Evolutionary conservation across 2,888 invertebrate species (phyloP), one percentile per base, ranked within the genome.

Genomic region (Temnothorax unifasciatus): DNA sequence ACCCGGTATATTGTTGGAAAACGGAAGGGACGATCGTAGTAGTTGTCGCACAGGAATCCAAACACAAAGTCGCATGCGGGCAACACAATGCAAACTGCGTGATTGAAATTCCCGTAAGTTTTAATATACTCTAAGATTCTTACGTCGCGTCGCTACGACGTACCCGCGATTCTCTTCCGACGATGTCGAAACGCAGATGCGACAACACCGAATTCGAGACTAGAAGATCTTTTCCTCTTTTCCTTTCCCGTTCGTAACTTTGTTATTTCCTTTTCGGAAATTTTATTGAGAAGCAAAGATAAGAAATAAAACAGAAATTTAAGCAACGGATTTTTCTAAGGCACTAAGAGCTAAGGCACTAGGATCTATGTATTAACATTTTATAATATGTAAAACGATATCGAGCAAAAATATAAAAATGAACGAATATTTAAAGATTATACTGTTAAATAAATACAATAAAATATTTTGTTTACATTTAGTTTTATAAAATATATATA

Each of bases 31-130:
- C 79, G 82, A 82, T 82, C 71, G 63, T 76, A 34, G 84, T 75
- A 75, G 85, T 86, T 84, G 71, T 86, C 66, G 81, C 73, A 29
- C 68, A 61, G 87, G 84, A 88, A 89, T 89, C 82, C 83, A 59
- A 69, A 61, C 63, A 68, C 38, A 50, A 76, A 81, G 41, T 82
- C 68, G 61, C n/a, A 41, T 52, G 54, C 54, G n/a, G 29, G 38
- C 68, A 41, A 41, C 75, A 57, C 75, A 79, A 82, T 85, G 50
- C 74, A 89, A 87, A 81, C 77, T 68, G 64, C 73, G 71, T 77
- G 76, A 87, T 89, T 83, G 90, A 89, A 85, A 87, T 85, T 88
- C 89, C 88, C 87, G 69, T 85, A 89, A 89, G 86, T 88, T 90
- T 90, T 91, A 89, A 91, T 91, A 89, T 90, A 87, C 85, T 81